phyloP scores from a whole-genome alignment of 2,888 invertebrate species.

The Phortica magna region DNA sequence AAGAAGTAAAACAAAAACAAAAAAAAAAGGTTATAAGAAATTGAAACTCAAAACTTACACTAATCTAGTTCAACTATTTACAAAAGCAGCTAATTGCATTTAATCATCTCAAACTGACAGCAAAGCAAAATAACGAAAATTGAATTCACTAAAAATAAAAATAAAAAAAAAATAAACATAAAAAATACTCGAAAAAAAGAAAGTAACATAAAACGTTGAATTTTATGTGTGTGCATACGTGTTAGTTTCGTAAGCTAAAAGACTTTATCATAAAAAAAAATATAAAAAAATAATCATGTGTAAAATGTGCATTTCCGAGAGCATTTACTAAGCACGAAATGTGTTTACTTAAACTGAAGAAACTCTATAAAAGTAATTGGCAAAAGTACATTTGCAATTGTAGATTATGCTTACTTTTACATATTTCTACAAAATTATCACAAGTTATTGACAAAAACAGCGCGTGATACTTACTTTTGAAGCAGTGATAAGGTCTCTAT shows the following conservation, averaged over 20 bases:
- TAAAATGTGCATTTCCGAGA: background rate
- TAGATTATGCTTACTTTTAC: too few relatives aligned
- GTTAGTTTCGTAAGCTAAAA: conserved; percentile 1
- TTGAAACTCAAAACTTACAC: background rate
- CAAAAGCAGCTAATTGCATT: conserved; percentile 20
- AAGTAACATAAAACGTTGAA: background rate
- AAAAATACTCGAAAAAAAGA: background rate
- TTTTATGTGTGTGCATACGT: background rate
- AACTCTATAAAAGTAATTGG: too few relatives aligned
- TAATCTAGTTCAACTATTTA: background rate
- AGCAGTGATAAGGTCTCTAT: too few relatives aligned
- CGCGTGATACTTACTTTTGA: too few relatives aligned
- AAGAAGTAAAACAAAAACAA: background rate
- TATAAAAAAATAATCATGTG: background rate
- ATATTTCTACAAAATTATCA: too few relatives aligned
- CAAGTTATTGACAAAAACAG: too few relatives aligned
- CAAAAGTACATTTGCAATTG: too few relatives aligned
- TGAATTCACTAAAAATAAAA: background rate
- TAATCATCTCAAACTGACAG: background rate
- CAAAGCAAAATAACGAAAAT: background rate
- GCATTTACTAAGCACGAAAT: background rate
- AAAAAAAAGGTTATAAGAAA: background rate
- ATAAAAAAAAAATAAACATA: background rate
- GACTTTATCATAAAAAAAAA: background rate
- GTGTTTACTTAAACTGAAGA: too few relatives aligned